phyloP scores from a whole-genome alignment of 2,888 invertebrate species.

The Harpalus rufipes region DNA sequence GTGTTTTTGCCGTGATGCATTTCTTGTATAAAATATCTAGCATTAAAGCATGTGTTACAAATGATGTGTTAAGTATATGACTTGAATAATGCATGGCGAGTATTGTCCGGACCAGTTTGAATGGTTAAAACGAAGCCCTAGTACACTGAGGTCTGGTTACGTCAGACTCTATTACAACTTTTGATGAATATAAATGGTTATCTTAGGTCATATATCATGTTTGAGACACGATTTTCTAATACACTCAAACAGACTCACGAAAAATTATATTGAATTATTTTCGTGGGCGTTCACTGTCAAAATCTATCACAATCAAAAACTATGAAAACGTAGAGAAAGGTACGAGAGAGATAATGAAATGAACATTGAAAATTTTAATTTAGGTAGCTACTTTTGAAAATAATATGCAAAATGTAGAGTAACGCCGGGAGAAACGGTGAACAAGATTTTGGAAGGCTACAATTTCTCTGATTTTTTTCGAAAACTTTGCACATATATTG shows the following conservation, averaged over 20 bases:
- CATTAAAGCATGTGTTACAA: background rate
- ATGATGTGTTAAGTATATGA: background rate
- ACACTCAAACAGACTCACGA: constrained; percentile 42
- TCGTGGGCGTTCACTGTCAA: constrained; percentile 4
- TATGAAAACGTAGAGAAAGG: background rate
- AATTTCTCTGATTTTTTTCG: too few relatives aligned
- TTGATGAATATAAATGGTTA: constrained; percentile 57
- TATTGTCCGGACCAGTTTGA: constrained; percentile 11
- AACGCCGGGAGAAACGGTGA: too few relatives aligned
- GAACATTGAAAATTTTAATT: background rate
- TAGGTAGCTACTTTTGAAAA: too few relatives aligned
- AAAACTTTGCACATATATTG: too few relatives aligned
- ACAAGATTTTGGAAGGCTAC: too few relatives aligned
- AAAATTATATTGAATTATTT: constrained; percentile 56
- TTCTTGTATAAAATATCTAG: background rate
- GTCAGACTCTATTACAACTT: constrained; percentile 49
- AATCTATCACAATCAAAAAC: background rate
- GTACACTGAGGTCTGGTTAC: constrained; percentile 36
- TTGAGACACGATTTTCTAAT: constrained; percentile 56
- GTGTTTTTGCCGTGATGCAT: background rate
- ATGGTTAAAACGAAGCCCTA: constrained; percentile 35
- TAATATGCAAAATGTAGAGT: too few relatives aligned
- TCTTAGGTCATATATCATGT: constrained; percentile 49
- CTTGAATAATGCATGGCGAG: constrained; percentile 38
- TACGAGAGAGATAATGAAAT: background rate